Base-by-base conservation (phyloP, 2,888 invertebrate species). In the Drosophila austrosaltans region DNA sequence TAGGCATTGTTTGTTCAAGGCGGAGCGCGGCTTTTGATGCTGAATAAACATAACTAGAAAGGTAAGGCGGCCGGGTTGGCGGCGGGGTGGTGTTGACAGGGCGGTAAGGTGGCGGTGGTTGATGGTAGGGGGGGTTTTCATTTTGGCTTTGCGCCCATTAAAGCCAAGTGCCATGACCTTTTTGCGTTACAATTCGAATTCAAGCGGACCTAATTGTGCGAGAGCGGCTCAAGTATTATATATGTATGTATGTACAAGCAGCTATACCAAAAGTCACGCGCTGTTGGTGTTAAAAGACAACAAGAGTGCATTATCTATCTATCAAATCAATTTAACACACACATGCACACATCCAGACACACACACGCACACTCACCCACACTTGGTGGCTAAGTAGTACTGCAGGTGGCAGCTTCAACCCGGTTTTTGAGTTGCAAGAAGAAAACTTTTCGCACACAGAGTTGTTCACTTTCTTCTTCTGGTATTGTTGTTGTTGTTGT, bases 101-200 rank as follows among this genome's bases (percentile, higher is more conserved):
- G 48, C 20, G 10, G 48, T 10, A 25, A 20, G 48, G 22, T 48
- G 25, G 7, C 4, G 25, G 10, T 16, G 48, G 48, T 8, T 48
- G 25, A 16, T 4, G 25, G 10, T 16, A 25, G 6, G 25, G 4
- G 8, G 8, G 20, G 60, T 69, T 40, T 62, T 66, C 66, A 76
- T 69, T 73, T 78, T 79, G 74, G 70, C 82, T 74, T 80, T 82
- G 77, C 80, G 87, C 79, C 83, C 78, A 88, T 84, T 88, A 86
- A 86, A 71, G 75, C 78, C 88, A 80, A 82, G 79, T 83, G 83
- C 79, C 86, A 88, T 84, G 83, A 84, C 83, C 83, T 84, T 84
- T 84, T 84, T 81, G 57, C 63, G 62, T 82, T 79, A 75, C 78
- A 85, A 85, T 72, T 82, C 72, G 77, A 70, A 86, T 83, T 88